These are phyloP conservation scores for Gobio gobio DNA, from an alignment of 2,113 vertebrate genomes.

Conservation along the genomic window DNA sequence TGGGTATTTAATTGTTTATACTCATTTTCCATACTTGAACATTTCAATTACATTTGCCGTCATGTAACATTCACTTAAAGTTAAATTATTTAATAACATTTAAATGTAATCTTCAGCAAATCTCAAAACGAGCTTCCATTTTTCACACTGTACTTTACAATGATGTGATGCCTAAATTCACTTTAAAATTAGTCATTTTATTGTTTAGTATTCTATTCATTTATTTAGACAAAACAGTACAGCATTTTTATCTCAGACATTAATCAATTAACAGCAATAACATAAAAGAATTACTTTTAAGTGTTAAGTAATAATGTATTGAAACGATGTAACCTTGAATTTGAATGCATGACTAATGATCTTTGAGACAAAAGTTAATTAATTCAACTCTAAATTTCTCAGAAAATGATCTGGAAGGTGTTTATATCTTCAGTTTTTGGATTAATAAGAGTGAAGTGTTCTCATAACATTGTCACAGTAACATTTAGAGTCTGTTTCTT, in stretches of 20 bases:
- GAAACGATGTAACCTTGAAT: background rate
- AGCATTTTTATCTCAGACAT: background rate
- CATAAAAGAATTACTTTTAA: background rate
- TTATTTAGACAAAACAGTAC: background rate
- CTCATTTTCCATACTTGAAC: background rate
- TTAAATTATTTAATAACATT: too few relatives aligned
- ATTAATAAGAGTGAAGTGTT: background rate
- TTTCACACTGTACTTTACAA: background rate
- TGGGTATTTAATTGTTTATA: background rate
- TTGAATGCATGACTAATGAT: background rate
- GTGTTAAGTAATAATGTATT: background rate
- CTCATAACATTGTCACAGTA: conserved; percentile 72
- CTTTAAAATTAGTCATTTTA: background rate
- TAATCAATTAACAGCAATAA: background rate
- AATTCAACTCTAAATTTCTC: background rate
- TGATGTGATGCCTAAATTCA: background rate
- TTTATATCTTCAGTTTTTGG: background rate
- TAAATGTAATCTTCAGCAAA: background rate
- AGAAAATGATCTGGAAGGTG: background rate
- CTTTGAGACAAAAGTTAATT: background rate
- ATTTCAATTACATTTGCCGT: background rate
- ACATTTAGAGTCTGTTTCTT: conserved; percentile 74
- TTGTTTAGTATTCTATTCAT: background rate
- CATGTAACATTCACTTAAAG: background rate
- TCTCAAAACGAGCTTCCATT: background rate